phyloP scores from a whole-genome alignment of 2,113 vertebrate genomes.

The Castor canadensis region DNA sequence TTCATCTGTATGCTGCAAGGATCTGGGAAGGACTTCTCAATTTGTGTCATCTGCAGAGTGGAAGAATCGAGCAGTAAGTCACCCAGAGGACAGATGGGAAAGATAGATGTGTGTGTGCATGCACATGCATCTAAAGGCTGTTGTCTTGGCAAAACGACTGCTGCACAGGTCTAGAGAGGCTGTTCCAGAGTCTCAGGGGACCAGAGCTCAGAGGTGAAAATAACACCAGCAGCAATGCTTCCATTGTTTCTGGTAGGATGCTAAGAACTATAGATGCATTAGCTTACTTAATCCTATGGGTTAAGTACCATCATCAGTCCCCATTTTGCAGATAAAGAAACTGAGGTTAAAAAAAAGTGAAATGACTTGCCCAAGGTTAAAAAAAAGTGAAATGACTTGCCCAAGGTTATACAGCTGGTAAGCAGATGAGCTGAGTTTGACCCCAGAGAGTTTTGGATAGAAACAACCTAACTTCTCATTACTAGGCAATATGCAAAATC shows the following conservation, averaged over 20 bases:
- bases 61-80: background rate
- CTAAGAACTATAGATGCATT: background rate
- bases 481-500: too few relatives aligned
- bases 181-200: too few relatives aligned
- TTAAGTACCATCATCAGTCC: background rate
- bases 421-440: background rate
- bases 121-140: too few relatives aligned
- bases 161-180: too few relatives aligned
- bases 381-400: background rate
- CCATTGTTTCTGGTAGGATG: background rate
- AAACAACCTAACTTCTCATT: background rate
- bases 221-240: background rate
- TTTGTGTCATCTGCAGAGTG: background rate
- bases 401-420: background rate
- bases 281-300: background rate
- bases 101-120: background rate
- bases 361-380: too few relatives aligned
- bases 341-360: background rate
- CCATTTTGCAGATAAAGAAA: conserved; percentile 33
- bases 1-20: background rate
- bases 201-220: background rate
- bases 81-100: background rate
- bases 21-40: background rate
- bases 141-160: too few relatives aligned
- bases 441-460: background rate